Evolutionary conservation across 2,797 vertebrate species (phyloP).

Genomic region (Sciurus carolinensis): DNA sequence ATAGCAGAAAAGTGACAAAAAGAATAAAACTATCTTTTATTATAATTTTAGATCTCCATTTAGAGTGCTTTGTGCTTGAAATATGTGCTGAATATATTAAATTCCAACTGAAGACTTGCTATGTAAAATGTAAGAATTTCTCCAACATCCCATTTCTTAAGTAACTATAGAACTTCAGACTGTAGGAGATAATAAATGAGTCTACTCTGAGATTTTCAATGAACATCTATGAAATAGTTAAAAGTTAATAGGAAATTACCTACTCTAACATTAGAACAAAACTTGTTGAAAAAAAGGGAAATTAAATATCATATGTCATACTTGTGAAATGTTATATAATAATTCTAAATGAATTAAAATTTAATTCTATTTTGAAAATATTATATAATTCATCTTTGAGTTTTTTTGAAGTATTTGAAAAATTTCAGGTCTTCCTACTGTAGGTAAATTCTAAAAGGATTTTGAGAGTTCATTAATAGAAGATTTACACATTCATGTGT

Average conservation of each 20-base stretch:
- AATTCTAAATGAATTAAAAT: constrained; percentile 49
- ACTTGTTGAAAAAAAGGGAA: not conserved
- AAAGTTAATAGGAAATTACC: not conserved
- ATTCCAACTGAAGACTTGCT: not conserved
- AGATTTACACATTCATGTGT: not conserved
- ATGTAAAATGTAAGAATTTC: not conserved
- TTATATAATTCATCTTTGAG: not conserved
- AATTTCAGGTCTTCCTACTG: not conserved
- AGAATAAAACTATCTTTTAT: constrained; percentile 10
- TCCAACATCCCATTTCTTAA: not conserved
- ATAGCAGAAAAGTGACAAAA: not conserved
- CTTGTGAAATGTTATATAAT: constrained; percentile 13
- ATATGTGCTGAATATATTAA: not conserved
- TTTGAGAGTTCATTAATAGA: not conserved
- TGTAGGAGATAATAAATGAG: not conserved
- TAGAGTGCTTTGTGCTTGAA: not conserved
- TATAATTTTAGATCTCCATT: not conserved
- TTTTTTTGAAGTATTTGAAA: constrained; percentile 2
- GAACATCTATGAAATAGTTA: not conserved
- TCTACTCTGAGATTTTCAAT: not conserved
- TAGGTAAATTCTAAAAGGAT: not conserved
- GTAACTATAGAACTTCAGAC: not conserved
- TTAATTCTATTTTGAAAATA: not conserved
- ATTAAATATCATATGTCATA: not conserved
- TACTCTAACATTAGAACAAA: not conserved